Evolutionary conservation across 2,113 vertebrate genomes (phyloP), one percentile per base, ranked within the genome.

Genomic region (Brachypodius melanocephalos): DNA sequence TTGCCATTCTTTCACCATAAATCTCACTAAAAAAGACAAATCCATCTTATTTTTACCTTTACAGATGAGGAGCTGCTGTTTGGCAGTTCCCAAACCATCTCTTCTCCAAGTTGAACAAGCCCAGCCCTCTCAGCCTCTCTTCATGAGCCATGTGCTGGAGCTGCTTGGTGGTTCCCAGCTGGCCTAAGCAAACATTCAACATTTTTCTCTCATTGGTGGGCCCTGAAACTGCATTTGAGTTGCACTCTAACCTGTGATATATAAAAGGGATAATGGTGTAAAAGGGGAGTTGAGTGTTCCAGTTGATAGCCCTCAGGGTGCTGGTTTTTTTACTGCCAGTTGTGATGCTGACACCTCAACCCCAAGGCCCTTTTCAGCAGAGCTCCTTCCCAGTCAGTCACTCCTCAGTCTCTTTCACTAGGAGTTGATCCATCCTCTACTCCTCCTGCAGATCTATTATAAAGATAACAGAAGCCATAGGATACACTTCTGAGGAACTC

Each of bases 81-180:
- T 66, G 8, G 3, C 26, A 5, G 20, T 48, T 17, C 4, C 24
- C n/a, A 75, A 55, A 12, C 14, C 0, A 0, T 14, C 3, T 43
- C 9, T 92, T 59, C 63, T 80, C 16, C 22, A 48, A 8, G 18
- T 0, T 59, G 13, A 51, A 38, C 3, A 69, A 86, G 9, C 4
- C 34, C 11, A 85, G 3, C 6, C 81, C 21, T 10, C 14, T 74
- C 54, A 63, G 9, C 9, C 2, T 65, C 28, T 63, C 8, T 38
- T 74, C 14, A 32, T 74, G 15, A 31, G 5, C 16, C 4, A 3
- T 1, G 2, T 72, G 8, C 7, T 67, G 43, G 46, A 78, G 10
- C 12, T 51, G 7, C 17, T 38, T 11, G 2, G 17, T 34, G 13
- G 11, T 17, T 88, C 14, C 10, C 42, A 69, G 18, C 4, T 48